Conservation (phyloP, 2,113 vertebrate species). For the Lipophrys pholis region DNA sequence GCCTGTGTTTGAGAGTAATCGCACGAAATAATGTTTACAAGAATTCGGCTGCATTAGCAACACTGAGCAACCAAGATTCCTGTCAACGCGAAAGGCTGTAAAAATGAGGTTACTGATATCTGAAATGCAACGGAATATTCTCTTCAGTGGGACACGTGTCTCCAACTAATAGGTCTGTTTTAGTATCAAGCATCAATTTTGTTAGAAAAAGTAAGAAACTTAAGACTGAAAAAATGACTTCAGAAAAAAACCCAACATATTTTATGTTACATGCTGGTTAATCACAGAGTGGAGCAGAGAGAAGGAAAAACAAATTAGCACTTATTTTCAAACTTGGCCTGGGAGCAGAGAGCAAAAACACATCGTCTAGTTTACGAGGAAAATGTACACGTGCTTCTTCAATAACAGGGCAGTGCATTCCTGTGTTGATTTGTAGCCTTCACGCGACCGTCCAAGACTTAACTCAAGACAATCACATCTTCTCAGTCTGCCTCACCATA, state of each 20-base stretch:
- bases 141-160: slow-evolving; percentile 15
- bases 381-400: slow-evolving; percentile 38
- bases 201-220: slow-evolving; percentile 41
- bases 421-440: slow-evolving; percentile 64
- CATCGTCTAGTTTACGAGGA: slow-evolving; percentile 47
- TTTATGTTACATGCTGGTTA: slow-evolving; percentile 45
- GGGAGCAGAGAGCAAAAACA: slow-evolving; percentile 48
- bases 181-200: slow-evolving; percentile 28
- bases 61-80: slow-evolving; percentile 19
- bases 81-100: slow-evolving; percentile 2
- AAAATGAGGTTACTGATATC: slow-evolving; percentile 31
- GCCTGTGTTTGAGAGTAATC: slow-evolving; percentile 29
- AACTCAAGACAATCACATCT: slow-evolving; percentile 33
- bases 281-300: slow-evolving; percentile 39
- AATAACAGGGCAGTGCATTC: slow-evolving; percentile 66
- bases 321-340: slow-evolving; percentile 51
- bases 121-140: slow-evolving; percentile 29
- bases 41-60: slow-evolving; percentile 23
- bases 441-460: slow-evolving; percentile 19
- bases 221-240: slow-evolving; percentile 31
- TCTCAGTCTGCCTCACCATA: slow-evolving; percentile 7
- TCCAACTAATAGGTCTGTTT: slow-evolving; percentile 11
- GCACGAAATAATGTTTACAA: slow-evolving; percentile 22
- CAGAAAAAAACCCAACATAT: slow-evolving; percentile 24
- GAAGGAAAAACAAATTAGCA: slow-evolving; percentile 50